Conservation (phyloP, 2,797 vertebrate genomes). For the Muraenolepis orangiensis region DNA sequence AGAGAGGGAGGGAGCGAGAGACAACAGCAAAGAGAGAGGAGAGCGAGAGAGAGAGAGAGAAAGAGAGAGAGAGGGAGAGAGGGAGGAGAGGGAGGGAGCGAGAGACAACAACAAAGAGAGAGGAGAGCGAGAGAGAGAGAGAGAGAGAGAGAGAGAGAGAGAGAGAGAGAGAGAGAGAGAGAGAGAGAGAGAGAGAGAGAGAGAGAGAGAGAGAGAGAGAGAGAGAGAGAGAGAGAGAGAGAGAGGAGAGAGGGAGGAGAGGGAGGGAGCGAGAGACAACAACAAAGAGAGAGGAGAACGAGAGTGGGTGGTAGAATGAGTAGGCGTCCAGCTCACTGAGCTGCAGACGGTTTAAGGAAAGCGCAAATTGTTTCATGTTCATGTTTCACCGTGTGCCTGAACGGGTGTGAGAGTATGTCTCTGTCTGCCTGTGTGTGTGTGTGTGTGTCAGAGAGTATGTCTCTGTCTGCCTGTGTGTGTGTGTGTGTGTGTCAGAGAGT, state of each 20-base stretch:
- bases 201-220: conserved; percentile 37
- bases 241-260: too few relatives aligned
- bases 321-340: conserved; percentile 63
- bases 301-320: conserved; percentile 65
- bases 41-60: too few relatives aligned
- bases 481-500: conserved; percentile 1
- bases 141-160: conserved; percentile 44
- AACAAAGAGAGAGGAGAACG: conserved; percentile 48
- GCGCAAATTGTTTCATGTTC: conserved; percentile 27
- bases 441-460: not conserved
- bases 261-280: conserved; percentile 40
- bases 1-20: conserved; percentile 48
- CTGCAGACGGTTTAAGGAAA: conserved; percentile 58
- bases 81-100: conserved; percentile 51
- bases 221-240: conserved; percentile 52
- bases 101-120: too few relatives aligned
- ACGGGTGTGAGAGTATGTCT: conserved; percentile 13
- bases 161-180: conserved; percentile 8
- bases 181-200: conserved; percentile 30
- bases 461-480: too few relatives aligned
- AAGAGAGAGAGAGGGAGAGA: too few relatives aligned
- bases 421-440: conserved; percentile 8
- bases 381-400: conserved; percentile 16
- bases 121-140: too few relatives aligned
- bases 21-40: too few relatives aligned